Base-by-base conservation (phyloP, 2,113 vertebrate species). In the Odocoileus virginianus region DNA sequence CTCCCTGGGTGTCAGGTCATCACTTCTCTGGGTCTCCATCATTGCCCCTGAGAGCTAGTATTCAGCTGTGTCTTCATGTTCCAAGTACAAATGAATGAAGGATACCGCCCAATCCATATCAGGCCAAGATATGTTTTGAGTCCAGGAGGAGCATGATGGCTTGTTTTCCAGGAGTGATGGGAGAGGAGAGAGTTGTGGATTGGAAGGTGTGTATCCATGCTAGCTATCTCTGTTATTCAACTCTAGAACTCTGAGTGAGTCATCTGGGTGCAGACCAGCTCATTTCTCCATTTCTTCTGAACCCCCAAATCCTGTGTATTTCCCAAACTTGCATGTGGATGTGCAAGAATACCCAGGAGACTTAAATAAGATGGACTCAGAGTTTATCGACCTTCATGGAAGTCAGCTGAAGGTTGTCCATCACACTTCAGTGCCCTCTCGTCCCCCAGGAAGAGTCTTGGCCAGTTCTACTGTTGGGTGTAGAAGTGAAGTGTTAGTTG, bases 61-160 rank as follows among this genome's bases (percentile, higher is more conserved):
- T 27, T 27, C 79, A 40, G 43, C 15, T 43, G 17, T 3, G 52
- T 58, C 40, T 52, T 55, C 36, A 27, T 1, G 11, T 17, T 11
- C 28, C n/a, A 40, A 6, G 33, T 57, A 54, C 28, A 21, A 52
- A 85, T 8, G 47, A 5, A 50, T 33, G 23, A 71, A 45, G 2
- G 6, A n/a, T 3, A 16, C 9, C 23, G 12, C 2, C 71, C 52
- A 13, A 4, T 17, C 6, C n/a, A 45, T 28, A 30, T n/a, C 74
- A 45, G 74, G 52, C 10, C 71, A 52, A 23, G 12, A 25, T 25
- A 7, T 2, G 10, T 13, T 78, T 4, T 33, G 55, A 8, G 0
- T 50, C 2, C 1, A 57, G 40, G 50, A 36, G 21, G 7, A 6
- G 5, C 33, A 2, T 1, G 0, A 9, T 6, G 5, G 40, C 54